Evolutionary conservation across 1,140 invertebrate genomes (phyloP).

Genomic region (Luehdorfia chinensis): DNA sequence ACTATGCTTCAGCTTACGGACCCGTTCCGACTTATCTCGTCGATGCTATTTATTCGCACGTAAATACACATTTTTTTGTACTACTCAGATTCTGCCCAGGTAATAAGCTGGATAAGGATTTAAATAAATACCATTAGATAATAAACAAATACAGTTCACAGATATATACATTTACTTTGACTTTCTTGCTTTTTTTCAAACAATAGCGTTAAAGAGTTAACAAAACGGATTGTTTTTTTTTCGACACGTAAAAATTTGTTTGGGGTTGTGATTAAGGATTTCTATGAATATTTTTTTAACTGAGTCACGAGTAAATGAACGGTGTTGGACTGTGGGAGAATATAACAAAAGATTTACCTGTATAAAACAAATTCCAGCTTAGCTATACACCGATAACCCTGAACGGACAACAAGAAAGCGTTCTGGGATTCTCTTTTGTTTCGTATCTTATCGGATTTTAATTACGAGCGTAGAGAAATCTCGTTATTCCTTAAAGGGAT

Average conservation of each 20-base stretch:
- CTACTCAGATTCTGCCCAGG: constrained; percentile 50
- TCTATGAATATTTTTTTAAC: constrained; percentile 35
- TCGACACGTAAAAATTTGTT: constrained; percentile 54
- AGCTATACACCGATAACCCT: constrained; percentile 44
- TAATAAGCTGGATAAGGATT: constrained; percentile 62
- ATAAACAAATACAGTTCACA: constrained; percentile 59
- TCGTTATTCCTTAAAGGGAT: constrained; percentile 70
- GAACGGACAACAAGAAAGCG: constrained; percentile 38
- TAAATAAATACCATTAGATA: constrained; percentile 68
- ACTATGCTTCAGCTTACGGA: constrained; percentile 19
- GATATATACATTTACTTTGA: constrained; percentile 32
- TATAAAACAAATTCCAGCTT: constrained; percentile 33
- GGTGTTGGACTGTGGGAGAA: constrained; percentile 8
- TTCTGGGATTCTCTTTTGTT: constrained; percentile 64
- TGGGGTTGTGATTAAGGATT: constrained; percentile 33
- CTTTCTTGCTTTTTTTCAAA: constrained; percentile 46
- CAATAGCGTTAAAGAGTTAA: constrained; percentile 51
- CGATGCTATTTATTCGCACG: constrained; percentile 49
- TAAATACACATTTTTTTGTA: constrained; percentile 56
- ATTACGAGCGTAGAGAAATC: constrained; percentile 70
- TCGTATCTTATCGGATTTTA: constrained; percentile 74
- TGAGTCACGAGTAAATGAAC: constrained; percentile 25
- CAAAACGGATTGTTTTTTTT: constrained; percentile 63
- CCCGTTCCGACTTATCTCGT: constrained; percentile 34
- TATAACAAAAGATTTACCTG: constrained; percentile 39